Percentiles rank a stretch among this genome's conserved stretches.
Conservation (phyloP, 2,888 invertebrate species). For the Thyatira batis region DNA sequence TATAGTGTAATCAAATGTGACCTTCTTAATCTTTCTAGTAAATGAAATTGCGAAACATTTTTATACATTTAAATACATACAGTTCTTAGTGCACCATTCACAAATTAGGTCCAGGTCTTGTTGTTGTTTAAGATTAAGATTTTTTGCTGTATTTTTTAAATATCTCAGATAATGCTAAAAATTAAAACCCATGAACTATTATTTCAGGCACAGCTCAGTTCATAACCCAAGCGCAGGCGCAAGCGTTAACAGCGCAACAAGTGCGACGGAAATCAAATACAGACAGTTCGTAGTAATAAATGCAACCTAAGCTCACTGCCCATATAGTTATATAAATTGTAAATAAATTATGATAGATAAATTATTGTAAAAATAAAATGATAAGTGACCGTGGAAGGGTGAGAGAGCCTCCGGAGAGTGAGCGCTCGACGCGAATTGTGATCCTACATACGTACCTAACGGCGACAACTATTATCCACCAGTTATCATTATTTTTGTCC, state of each 20-base stretch:
- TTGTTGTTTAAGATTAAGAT: too few species aligned
- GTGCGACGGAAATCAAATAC: conserved; percentile 78
- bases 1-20: too few species aligned
- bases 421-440: conserved; percentile 43
- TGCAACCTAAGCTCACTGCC: conserved; percentile 41
- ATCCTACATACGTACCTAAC: conserved; percentile 41
- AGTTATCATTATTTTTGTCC: conserved; percentile 11
- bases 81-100: too few species aligned
- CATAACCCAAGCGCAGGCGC: conserved; percentile 70
- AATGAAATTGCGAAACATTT: too few species aligned
- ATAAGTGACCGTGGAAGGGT: conserved; percentile 31
- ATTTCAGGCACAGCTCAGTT: conserved; percentile 69
- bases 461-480: conserved; percentile 33
- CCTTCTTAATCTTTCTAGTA: too few species aligned
- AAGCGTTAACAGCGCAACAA: conserved; percentile 68
- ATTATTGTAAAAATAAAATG: conserved; percentile 35
- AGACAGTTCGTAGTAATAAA: conserved; percentile 73
- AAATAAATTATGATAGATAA: conserved; percentile 55
- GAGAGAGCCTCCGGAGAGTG: conserved; percentile 22
- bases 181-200: background rate
- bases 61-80: too few species aligned
- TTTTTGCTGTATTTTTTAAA: too few species aligned
- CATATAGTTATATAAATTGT: conserved; percentile 52
- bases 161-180: too few species aligned
- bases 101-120: too few species aligned